Evolutionary conservation across 2,888 invertebrate genomes (phyloP).

Genomic region (Callosobruchus maculatus): DNA sequence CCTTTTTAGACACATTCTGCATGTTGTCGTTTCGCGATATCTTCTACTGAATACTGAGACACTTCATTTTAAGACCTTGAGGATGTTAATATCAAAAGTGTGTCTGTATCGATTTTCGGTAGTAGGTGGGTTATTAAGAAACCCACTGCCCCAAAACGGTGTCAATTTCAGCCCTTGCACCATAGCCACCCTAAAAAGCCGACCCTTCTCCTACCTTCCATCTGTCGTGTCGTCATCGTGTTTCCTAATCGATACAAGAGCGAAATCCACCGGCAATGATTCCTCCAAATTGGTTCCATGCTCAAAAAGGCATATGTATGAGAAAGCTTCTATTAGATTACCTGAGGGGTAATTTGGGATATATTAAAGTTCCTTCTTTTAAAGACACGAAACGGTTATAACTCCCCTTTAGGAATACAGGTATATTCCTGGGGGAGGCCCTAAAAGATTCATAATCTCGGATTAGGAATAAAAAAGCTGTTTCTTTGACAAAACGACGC

Average conservation of each 20-base stretch:
- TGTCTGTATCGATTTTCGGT: background rate
- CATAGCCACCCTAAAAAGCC: conserved; percentile 10
- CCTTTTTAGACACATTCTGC: too few species aligned
- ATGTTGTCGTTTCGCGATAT: too few species aligned
- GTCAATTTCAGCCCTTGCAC: conserved; percentile 16
- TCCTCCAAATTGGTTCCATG: conserved; percentile 14
- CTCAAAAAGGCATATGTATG: conserved; percentile 20
- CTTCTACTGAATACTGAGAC: too few species aligned
- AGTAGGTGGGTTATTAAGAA: conserved; percentile 4
- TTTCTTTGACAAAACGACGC: conserved; percentile 45
- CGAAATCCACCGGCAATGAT: conserved; percentile 19
- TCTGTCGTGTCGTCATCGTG: conserved; percentile 1
- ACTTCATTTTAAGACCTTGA: too few species aligned
- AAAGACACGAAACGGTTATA: conserved; percentile 28
- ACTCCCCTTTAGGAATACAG: conserved; percentile 21
- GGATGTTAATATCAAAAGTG: background rate
- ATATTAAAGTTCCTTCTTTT: conserved; percentile 26
- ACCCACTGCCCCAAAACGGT: conserved; percentile 20
- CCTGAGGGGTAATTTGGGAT: conserved; percentile 27
- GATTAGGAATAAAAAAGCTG: conserved; percentile 47
- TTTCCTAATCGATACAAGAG: conserved; percentile 13
- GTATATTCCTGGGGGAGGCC: conserved; percentile 35
- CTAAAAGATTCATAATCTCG: conserved; percentile 48
- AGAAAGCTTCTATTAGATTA: conserved; percentile 27
- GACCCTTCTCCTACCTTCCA: background rate